Evolutionary conservation across 2,888 invertebrate genomes (phyloP).

Genomic region (Tachina fera): DNA sequence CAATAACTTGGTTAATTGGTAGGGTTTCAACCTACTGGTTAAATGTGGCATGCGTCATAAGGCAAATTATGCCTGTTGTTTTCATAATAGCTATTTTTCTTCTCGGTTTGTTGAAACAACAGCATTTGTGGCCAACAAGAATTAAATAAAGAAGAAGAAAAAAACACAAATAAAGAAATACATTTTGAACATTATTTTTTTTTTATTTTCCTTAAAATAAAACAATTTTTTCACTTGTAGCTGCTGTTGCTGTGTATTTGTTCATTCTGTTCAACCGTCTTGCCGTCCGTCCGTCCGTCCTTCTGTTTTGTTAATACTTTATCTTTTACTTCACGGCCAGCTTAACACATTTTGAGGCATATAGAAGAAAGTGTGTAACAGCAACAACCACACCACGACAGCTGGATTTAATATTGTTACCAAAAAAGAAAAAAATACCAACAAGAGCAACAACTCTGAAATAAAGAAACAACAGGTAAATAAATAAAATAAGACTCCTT

Average conservation of each 20-base stretch:
- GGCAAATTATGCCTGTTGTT: slow-evolving; percentile 60
- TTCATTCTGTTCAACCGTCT: no score
- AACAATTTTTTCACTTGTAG: slow-evolving; percentile 22
- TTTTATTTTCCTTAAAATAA: slow-evolving; percentile 1
- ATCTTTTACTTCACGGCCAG: slow-evolving; percentile 69
- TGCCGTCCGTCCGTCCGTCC: slow-evolving; percentile 1
- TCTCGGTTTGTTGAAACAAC: slow-evolving; percentile 24
- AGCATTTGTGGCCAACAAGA: slow-evolving; percentile 59
- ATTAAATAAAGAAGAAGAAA: slow-evolving; percentile 36
- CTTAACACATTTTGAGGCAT: slow-evolving; percentile 69
- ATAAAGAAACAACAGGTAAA: slow-evolving; percentile 58
- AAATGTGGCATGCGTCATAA: slow-evolving; percentile 71
- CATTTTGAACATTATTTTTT: slow-evolving; percentile 26
- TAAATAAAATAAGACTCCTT: slow-evolving; percentile 49
- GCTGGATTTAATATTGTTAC: slow-evolving; percentile 48
- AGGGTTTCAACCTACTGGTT: slow-evolving; percentile 56
- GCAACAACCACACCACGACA: slow-evolving; percentile 36
- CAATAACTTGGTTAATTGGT: slow-evolving; percentile 50
- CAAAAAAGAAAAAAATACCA: background rate
- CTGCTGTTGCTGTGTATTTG: slow-evolving; percentile 13
- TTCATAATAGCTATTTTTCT: slow-evolving; percentile 14
- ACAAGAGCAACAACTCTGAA: background rate
- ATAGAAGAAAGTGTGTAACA: slow-evolving; percentile 47
- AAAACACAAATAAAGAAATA: slow-evolving; percentile 67
- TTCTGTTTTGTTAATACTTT: slow-evolving; percentile 48